Base-by-base conservation (phyloP, 1,140 invertebrate species). In the Eueides isabella region DNA sequence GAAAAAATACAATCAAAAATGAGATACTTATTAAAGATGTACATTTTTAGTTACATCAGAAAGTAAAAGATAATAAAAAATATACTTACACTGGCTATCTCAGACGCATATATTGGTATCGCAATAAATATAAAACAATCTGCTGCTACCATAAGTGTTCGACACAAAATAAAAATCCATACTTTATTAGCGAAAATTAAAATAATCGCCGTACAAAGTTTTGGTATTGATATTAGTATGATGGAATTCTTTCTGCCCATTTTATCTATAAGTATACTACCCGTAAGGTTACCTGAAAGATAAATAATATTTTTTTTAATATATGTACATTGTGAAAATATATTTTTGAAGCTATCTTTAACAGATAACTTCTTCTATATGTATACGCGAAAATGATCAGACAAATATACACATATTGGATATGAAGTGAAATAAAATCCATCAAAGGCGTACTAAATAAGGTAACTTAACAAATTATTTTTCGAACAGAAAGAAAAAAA, bases 71-170 rank as follows among this genome's bases (percentile, higher is more conserved):
- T 11, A 48, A n/a, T 19, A 48, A 48, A 23, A 29, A 7, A 6
- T 2, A 28, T 29, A 86, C 85, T 86, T 67, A 90, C 88, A 75
- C 78, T 81, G 55, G 86, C 85, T 62, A 90, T 81, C 74, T 90
- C 88, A 0, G 88, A 83, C 19, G 83, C 75, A 41, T 90, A 90
- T 35, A 85, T 78, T 23, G 88, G 83, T 4, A 84, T 79, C 2
- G 76, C 71, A 0, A 70, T 67, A 4, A 86, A 74, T 0, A 80
- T 31, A 0, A 83, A 69, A 0, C 69, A 65, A 44, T 87, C 82
- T 0, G 64, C 41, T 0, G 82, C 14, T 0, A 73, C 72, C 29
- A 73, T 68, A 0, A 84, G 14, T 2, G 62, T 70, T 67, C 83
- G 76, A 0, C 71, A 83, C 0, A 83, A 6, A 12, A 84, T 63